Percentiles rank a stretch among this genome's conserved stretches.
Conservation (phyloP, 1,140 invertebrate species). For the Caenorhabditis elegans region DNA sequence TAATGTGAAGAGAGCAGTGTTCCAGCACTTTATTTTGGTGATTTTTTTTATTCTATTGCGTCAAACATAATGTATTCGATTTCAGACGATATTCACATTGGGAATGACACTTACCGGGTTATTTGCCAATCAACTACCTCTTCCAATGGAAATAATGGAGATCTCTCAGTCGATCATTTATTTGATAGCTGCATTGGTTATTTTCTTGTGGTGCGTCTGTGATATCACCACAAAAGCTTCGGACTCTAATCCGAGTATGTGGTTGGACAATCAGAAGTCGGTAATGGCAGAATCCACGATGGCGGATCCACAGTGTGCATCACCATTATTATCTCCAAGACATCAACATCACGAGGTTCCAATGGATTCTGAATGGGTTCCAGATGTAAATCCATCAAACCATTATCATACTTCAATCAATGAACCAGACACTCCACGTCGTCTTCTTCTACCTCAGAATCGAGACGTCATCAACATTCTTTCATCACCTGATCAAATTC, state of each 20-base stretch:
- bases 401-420: neutral
- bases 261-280: constrained; percentile 26
- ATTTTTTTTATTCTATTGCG: neutral
- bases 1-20: constrained; percentile 35
- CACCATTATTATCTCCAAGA: neutral
- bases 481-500: constrained; percentile 41
- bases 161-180: neutral
- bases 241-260: constrained; percentile 1
- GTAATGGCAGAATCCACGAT: constrained; percentile 9
- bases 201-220: constrained; percentile 8
- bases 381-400: constrained; percentile 34
- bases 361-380: constrained; percentile 30
- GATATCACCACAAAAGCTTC: neutral
- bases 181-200: neutral
- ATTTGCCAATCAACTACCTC: neutral
- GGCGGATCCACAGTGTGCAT: constrained; percentile 17
- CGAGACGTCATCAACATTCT: constrained; percentile 31
- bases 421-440: neutral
- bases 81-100: constrained; percentile 31
- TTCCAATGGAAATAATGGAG: neutral
- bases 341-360: neutral
- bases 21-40: constrained; percentile 44
- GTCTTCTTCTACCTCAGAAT: neutral
- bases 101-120: constrained; percentile 4
- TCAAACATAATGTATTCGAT: neutral